phyloP scores from a whole-genome alignment of 2,113 vertebrate genomes.

The Sapajus apella region DNA sequence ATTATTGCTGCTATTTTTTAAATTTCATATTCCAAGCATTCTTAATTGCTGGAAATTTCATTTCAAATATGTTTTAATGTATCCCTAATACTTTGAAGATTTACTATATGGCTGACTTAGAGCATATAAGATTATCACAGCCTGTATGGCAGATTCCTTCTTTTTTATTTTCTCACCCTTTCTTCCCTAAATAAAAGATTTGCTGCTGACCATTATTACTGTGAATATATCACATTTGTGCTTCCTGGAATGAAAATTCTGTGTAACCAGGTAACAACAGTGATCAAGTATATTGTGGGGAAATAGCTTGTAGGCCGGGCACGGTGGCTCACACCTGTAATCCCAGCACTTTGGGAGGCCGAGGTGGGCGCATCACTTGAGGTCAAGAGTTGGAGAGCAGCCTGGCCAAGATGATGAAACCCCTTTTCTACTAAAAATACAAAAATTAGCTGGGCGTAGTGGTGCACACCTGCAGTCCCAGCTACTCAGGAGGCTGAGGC shows the following conservation, averaged over 20 bases:
- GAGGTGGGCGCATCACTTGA: too few species aligned
- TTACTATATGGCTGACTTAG: neutral
- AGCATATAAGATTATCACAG: neutral
- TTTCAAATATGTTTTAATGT: slow-evolving; percentile 37
- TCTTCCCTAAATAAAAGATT: neutral
- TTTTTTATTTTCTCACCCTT: neutral
- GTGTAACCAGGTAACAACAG: neutral
- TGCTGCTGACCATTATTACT: slow-evolving; percentile 9
- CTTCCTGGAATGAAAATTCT: neutral
- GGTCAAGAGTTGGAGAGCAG: too few species aligned
- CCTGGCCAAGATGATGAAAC: too few species aligned
- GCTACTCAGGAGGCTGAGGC: too few species aligned
- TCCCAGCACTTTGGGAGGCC: too few species aligned
- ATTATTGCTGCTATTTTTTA: neutral
- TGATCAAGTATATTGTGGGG: neutral
- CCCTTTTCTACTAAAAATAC: too few species aligned
- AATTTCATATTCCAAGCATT: slow-evolving; percentile 1
- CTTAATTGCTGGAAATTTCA: slow-evolving; percentile 38
- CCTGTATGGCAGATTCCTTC: neutral
- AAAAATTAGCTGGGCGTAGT: too few species aligned
- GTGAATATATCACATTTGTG: neutral
- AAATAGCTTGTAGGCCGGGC: neutral
- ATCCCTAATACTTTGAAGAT: neutral
- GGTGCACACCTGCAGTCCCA: too few species aligned
- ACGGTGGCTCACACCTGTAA: too few species aligned